phyloP scores from a whole-genome alignment of 2,888 invertebrate species.

The Tachina fera region DNA sequence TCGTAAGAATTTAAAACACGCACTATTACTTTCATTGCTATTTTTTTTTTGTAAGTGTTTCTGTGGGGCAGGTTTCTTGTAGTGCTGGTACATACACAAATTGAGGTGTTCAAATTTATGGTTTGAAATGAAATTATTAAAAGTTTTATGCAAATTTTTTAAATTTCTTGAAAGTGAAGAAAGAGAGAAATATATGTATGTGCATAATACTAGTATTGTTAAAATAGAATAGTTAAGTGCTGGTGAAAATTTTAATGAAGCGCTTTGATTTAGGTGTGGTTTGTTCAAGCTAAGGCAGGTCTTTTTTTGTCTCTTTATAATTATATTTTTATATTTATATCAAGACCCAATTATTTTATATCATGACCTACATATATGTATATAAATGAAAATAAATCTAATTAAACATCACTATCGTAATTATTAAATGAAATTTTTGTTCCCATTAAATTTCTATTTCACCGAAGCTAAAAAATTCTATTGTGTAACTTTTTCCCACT shows the following conservation, averaged over 20 bases:
- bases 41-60: slow-evolving; percentile 25
- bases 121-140: slow-evolving; percentile 56
- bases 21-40: slow-evolving; percentile 72
- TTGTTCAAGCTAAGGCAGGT: neutral
- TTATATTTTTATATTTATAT: too few relatives aligned
- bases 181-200: slow-evolving; percentile 44
- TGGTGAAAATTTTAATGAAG: neutral
- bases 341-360: too few relatives aligned
- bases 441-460: too few relatives aligned
- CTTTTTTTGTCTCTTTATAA: neutral
- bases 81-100: neutral
- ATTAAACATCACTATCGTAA: too few relatives aligned
- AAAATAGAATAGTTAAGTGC: slow-evolving; percentile 2
- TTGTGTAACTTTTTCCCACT: too few relatives aligned
- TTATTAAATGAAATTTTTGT: too few relatives aligned
- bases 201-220: neutral
- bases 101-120: slow-evolving; percentile 8
- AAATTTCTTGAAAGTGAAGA: slow-evolving; percentile 40
- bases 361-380: too few relatives aligned
- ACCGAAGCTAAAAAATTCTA: too few relatives aligned
- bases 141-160: slow-evolving; percentile 55
- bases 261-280: too few relatives aligned
- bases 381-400: too few relatives aligned
- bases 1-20: slow-evolving; percentile 70
- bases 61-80: slow-evolving; percentile 10